Evolutionary conservation across 2,888 invertebrate species (phyloP), one percentile per base, ranked within the genome.

Genomic region (Euclidia mi): DNA sequence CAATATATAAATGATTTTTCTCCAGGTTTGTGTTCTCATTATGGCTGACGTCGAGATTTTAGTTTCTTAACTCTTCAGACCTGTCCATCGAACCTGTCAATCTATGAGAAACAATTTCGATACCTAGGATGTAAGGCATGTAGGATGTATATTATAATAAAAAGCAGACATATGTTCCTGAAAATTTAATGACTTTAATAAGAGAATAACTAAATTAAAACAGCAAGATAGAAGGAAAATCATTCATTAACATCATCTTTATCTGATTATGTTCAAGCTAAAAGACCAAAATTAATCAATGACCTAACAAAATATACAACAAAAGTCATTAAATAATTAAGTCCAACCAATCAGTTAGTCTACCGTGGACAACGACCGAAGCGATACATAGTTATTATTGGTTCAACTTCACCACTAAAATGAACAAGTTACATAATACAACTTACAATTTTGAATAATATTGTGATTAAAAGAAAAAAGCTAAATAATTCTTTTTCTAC

Each of bases 221-320:
- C 94, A 94, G 94, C 92, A 92, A 93, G 90, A 92, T 92, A 90
- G 87, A 94, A 92, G 90, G 89, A 92, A 91, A 92, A 90, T 85
- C 83, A 89, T 89, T 90, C 88, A 92, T 90, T 90, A 93, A 92
- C 91, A 93, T 91, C 88, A 89, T 91, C 86, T 91, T 89, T 82
- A 86, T 90, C 88, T 84, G 90, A 92, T 92, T 91, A 92, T 85
- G 85, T 87, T 88, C 79, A 82, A 94, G 91, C 90, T 85, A 89
- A 87, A 89, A 82, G 92, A 93, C 90, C 88, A 91, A 92, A 94
- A 94, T 94, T 94, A 94, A 94, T 92, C 91, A 94, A 94, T 94
- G 94, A 94, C 94, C 94, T 93, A 94, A 94, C 94, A 94, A 94
- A 94, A 94, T 94, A 94, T 94, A 94, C 94, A 94, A 94, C 94